Evolutionary conservation across 2,113 vertebrate species (phyloP).

Genomic region (Neodontobutis hainanensis): DNA sequence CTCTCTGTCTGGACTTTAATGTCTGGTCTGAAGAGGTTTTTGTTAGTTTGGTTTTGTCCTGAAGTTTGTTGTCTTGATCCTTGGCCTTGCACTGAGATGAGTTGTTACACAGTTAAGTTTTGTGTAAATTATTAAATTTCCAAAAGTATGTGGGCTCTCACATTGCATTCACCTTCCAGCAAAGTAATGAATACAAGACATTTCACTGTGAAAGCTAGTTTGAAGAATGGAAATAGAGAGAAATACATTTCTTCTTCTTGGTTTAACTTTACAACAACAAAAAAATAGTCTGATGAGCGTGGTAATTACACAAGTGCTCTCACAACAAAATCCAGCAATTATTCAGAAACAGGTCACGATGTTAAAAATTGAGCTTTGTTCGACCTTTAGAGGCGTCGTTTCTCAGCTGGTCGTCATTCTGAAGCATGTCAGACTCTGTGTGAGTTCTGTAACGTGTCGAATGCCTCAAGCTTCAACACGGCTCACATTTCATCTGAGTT

Average conservation of each 20-base stretch:
- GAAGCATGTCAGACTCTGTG: not conserved
- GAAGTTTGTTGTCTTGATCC: not conserved
- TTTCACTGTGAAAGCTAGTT: not conserved
- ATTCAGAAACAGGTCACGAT: not conserved
- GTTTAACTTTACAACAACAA: not conserved
- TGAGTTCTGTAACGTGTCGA: constrained; percentile 1
- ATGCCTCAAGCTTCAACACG: constrained; percentile 10
- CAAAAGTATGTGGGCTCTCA: not conserved
- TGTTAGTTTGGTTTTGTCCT: not conserved
- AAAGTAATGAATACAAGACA: not conserved
- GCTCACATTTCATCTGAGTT: not conserved
- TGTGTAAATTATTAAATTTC: constrained; percentile 1
- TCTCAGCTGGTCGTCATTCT: not conserved
- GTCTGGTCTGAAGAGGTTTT: not conserved
- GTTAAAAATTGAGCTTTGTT: constrained; percentile 3
- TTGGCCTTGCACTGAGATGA: not conserved
- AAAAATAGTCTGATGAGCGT: not conserved
- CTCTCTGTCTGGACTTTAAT: not conserved
- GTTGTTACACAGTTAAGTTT: not conserved
- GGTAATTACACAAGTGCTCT: not conserved
- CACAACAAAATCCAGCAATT: not conserved
- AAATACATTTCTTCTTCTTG: not conserved
- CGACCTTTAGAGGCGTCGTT: constrained; percentile 7
- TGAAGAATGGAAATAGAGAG: not conserved
- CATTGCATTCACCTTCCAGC: not conserved